A percentile compares a stretch with the other conserved stretches of the same genome.
phyloP scores from a whole-genome alignment of 2,888 invertebrate genomes.

The Antheraea yamamai region DNA sequence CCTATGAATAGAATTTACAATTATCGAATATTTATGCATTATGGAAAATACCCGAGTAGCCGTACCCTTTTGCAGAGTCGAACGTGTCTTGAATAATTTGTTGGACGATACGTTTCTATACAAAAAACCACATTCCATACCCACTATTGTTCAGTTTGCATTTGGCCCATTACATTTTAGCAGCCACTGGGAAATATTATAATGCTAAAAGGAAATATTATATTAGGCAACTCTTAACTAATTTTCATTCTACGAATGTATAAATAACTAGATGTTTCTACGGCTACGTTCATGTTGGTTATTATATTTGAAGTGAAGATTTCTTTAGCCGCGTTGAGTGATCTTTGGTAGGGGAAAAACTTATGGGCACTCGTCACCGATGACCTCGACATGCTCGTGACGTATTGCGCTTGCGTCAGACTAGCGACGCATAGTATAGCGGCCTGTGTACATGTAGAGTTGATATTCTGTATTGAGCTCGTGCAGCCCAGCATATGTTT shows the following conservation, averaged over 20 bases:
- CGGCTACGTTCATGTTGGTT: no score
- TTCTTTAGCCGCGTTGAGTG: no score
- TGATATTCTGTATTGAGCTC: no score
- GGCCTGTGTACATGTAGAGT: no score
- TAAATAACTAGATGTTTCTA: neutral
- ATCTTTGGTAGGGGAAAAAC: no score
- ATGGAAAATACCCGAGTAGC: neutral
- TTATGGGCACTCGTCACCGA: no score
- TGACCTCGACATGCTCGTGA: no score
- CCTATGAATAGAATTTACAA: neutral
- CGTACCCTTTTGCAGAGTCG: conserved; percentile 5
- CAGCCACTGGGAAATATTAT: neutral
- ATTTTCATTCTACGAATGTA: neutral
- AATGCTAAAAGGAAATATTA: neutral
- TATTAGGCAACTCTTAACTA: neutral
- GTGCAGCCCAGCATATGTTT: no score
- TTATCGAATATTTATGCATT: neutral
- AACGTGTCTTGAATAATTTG: conserved; percentile 9
- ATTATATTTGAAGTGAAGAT: no score
- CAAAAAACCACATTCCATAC: neutral
- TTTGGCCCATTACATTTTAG: neutral
- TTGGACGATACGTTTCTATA: neutral
- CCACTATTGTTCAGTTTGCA: neutral
- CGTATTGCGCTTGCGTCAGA: no score
- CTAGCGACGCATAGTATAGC: no score